Percentiles rank a stretch among this genome's conserved stretches.
These are phyloP conservation scores for Polylopha cassiicola DNA, from an alignment of 2,888 invertebrate genomes.

Conservation along the genomic window DNA sequence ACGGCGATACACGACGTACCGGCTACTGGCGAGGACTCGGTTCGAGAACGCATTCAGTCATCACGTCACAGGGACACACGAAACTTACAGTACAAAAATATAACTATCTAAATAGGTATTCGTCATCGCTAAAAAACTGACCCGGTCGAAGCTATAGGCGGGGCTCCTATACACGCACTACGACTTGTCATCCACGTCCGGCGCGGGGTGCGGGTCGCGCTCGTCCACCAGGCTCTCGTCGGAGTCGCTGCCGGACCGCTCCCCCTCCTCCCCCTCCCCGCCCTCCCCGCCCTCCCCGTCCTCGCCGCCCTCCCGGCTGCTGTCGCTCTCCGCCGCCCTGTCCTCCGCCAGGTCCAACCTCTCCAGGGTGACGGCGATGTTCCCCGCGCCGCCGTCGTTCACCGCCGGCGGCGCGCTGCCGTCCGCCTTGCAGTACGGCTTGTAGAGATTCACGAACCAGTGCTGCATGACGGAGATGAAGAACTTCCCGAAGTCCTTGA, in stretches of 20 bases:
- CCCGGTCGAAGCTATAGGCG: background rate
- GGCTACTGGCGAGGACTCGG: no score
- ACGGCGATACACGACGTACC: no score
- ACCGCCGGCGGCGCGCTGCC: background rate
- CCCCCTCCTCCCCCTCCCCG: background rate
- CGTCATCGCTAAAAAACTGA: no score
- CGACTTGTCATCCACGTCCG: constrained; percentile 15
- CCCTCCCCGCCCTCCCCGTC: no score
- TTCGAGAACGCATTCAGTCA: no score
- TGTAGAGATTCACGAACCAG: constrained; percentile 42
- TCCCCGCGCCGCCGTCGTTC: no score
- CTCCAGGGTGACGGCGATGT: no score
- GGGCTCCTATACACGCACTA: background rate
- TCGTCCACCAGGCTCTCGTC: constrained; percentile 8
- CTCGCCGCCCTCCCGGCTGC: constrained; percentile 19
- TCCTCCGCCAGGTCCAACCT: no score
- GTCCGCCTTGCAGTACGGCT: constrained; percentile 30
- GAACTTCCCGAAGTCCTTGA: constrained; percentile 49
- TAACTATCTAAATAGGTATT: no score
- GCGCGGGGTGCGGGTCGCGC: constrained; percentile 15
- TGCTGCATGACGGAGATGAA: constrained; percentile 36
- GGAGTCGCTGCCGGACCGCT: background rate
- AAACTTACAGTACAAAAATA: no score
- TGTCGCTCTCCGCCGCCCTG: constrained; percentile 29
- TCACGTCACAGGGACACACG: no score